Evolutionary conservation across 2,797 vertebrate genomes (phyloP), one percentile per base, ranked within the genome.

Genomic region (Streptopelia turtur): DNA sequence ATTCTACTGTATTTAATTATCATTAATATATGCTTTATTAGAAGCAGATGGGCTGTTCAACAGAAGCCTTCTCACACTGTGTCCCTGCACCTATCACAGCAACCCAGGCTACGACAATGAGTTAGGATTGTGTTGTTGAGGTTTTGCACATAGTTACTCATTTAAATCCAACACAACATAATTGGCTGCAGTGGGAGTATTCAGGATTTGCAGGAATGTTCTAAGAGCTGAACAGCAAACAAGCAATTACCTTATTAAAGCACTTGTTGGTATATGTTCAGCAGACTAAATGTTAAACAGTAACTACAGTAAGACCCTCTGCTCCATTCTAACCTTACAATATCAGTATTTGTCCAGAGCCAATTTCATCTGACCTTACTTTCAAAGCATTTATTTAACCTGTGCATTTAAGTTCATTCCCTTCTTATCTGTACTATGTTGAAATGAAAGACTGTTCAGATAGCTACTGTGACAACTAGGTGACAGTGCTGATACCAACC

Each of bases 1-100:
- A 93, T 96, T 91, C 59, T 70, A 63, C 33, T 64, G 7, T 88
- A 89, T 87, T 95, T 92, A 93, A 87, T 91, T 87, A 96, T 21
- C 3, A 13, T 47, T 89, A 94, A 93, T 95, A 28, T 64, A 82
- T 37, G 69, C 65, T 92, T 95, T 84, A 96, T 68, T 71, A 89
- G 84, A 64, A 93, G 52, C 86, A 90, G 59, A 49, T 86, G 69
- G 41, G 28, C 41, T 74, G 13, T 56, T 95, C 60, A 90, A 56
- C 27, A 71, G 37, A 71, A 80, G 15, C 16, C 53, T 91, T 89
- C 70, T 72, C 82, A 10, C 52, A n/a, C 71, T 75, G 11, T 25
- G 49, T 65, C 37, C 60, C 52, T 57, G 61, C 35, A 91, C 45
- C 66, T 88, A 49, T 78, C 74, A 56, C 57, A 53, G 79, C 50